Evolutionary conservation across 2,888 invertebrate genomes (phyloP), one percentile per base, ranked within the genome.

Genomic region (Strigamia transsilvanica): DNA sequence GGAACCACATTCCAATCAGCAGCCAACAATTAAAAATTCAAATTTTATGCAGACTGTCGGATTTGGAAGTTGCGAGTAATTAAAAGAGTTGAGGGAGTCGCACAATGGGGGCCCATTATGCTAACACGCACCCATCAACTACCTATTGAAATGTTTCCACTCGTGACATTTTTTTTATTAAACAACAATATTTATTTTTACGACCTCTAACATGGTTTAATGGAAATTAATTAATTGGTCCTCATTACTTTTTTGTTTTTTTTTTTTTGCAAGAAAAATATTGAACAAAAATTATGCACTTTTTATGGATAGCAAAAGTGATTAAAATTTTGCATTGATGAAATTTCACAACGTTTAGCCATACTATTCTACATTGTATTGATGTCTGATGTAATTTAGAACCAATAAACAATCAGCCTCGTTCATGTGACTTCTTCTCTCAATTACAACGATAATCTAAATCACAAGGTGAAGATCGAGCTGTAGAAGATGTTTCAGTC

Each of bases 11-110:
- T 73, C 73, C 32, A 73, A 73, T 73, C 73, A 73, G 73, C 73
- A 32, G 73, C 23, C 73, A 73, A 73, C 73, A 73, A 73, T 73
- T 73, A 73, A 73, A 73, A 73, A 73, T 73, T 73, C 73, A 73
- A 73, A 73, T 73, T 73, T 32, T 73, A 27, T 32, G 73, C 73
- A 27, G 73, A 73, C 23, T 27, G 73, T 73, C 10, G 73, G 46
- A 46, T 12, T 46, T 46, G 15, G 10, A 46, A 46, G 46, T 46
- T 46, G 46, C 46, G 46, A 73, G 73, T 73, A 73, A 73, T 73
- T 73, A 73, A 32, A 46, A 46, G 46, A 46, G 46, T 46, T 46
- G 46, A 46, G 46, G 46, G 46, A 46, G 46, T 46, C 46, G 10
- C 46, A 46, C 73, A 12, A 32, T 13, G 73, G 73, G 73, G 73